A percentile compares a stretch with the other conserved stretches of the same genome.
These are phyloP conservation scores for Morpho achilles DNA, from an alignment of 2,888 invertebrate species.

Conservation along the genomic window DNA sequence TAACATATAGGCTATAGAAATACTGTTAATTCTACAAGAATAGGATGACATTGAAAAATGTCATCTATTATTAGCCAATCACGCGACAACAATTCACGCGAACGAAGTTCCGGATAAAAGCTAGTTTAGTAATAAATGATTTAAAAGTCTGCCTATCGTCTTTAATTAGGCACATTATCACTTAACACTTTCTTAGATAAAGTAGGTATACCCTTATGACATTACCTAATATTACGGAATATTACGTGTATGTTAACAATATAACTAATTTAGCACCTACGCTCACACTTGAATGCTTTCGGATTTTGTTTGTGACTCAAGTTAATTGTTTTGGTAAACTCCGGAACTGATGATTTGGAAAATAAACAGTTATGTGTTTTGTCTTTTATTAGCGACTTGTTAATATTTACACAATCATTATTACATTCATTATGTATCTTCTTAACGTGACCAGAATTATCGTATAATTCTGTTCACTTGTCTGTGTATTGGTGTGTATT, in stretches of 20 bases:
- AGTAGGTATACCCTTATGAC: not conserved
- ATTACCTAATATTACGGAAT: slow-evolving; percentile 2
- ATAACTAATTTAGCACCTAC: slow-evolving; percentile 15
- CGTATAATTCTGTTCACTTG: too few species aligned
- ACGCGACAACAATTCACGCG: too few species aligned
- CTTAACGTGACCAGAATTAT: too few species aligned
- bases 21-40: too few species aligned
- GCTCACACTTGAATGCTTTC: slow-evolving; percentile 15
- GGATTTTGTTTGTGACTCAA: slow-evolving; percentile 9
- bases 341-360: slow-evolving; percentile 7
- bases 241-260: slow-evolving; percentile 8
- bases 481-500: too few species aligned
- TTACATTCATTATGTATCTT: not conserved
- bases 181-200: not conserved
- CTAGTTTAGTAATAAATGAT: too few species aligned
- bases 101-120: too few species aligned
- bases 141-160: too few species aligned
- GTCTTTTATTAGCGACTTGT: not conserved
- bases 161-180: not conserved
- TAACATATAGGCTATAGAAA: too few species aligned
- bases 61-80: too few species aligned
- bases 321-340: slow-evolving; percentile 15
- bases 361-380: slow-evolving; percentile 2
- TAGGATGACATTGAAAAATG: too few species aligned
- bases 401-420: not conserved